Conservation (phyloP, 2,888 invertebrate species). For the Entomobrya multifasciata region DNA sequence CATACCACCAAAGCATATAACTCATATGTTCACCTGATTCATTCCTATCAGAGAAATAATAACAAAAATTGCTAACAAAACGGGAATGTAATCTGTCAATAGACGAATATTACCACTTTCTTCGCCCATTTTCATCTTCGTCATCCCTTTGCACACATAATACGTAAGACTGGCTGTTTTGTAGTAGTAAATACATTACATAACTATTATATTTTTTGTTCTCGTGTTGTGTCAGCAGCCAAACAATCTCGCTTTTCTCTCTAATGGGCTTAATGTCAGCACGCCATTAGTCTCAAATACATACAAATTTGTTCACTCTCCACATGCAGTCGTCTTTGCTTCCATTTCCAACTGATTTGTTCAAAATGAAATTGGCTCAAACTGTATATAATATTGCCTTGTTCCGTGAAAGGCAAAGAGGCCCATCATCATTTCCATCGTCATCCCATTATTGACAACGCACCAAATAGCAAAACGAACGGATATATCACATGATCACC, state of each 20-base stretch:
- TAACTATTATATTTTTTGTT: neutral
- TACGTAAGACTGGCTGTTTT: neutral
- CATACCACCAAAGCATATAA: neutral
- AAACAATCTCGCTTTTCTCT: conserved; percentile 38
- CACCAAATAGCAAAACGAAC: neutral
- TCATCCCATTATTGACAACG: conserved; percentile 37
- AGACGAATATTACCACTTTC: neutral
- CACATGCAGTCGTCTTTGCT: conserved; percentile 15
- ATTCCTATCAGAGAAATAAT: neutral
- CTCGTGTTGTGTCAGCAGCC: neutral
- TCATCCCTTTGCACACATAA: neutral
- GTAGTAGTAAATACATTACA: neutral
- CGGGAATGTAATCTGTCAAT: conserved; percentile 38
- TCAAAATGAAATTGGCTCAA: too few relatives aligned
- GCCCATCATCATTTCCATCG: neutral
- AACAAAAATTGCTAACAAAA: conserved; percentile 29
- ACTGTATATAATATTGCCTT: too few relatives aligned
- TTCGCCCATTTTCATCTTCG: neutral
- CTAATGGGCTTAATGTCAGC: conserved; percentile 74
- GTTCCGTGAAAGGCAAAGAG: too few relatives aligned
- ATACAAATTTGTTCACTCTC: neutral
- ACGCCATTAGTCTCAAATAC: conserved; percentile 66
- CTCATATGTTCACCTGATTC: neutral
- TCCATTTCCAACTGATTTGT: too few relatives aligned
- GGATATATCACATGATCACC: conserved; percentile 17